A percentile compares a stretch with the other conserved stretches of the same genome.
These are phyloP conservation scores for Amazona guildingii DNA, from an alignment of 2,113 vertebrate species.

Conservation along the genomic window DNA sequence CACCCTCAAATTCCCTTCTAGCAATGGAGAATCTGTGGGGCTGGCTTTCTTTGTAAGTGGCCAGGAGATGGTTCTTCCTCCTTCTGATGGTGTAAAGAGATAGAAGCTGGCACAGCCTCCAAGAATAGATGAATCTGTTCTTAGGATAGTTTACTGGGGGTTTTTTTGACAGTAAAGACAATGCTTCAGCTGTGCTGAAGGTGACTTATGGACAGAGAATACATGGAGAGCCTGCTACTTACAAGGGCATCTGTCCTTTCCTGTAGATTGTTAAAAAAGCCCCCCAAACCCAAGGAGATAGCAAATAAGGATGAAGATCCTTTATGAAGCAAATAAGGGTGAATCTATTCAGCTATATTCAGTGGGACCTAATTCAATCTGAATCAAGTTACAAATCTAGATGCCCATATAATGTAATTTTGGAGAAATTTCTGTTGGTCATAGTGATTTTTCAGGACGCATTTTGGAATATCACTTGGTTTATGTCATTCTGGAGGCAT, in stretches of 20 bases:
- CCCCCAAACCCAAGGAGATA: not conserved
- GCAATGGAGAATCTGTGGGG: fast-evolving
- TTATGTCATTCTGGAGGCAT: not conserved
- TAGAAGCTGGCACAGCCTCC: not conserved
- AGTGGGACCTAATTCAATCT: not conserved
- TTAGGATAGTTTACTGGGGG: not conserved
- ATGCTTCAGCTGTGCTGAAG: not conserved
- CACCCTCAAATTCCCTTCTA: not conserved
- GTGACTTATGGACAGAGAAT: not conserved
- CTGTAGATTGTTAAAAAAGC: not conserved
- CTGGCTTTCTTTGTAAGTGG: not conserved
- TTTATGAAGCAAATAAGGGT: not conserved
- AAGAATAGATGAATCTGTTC: not conserved
- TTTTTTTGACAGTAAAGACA: not conserved
- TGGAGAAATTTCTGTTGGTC: not conserved
- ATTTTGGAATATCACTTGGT: not conserved
- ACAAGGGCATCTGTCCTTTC: not conserved
- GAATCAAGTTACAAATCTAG: not conserved
- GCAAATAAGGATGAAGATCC: not conserved
- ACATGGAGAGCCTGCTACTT: not conserved
- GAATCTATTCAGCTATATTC: not conserved
- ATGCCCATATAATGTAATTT: not conserved
- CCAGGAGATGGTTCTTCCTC: not conserved
- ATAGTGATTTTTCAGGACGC: not conserved
- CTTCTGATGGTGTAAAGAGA: not conserved